Evolutionary conservation across 2,797 vertebrate species (phyloP).

Genomic region (Notoglanidium macrostoma): DNA sequence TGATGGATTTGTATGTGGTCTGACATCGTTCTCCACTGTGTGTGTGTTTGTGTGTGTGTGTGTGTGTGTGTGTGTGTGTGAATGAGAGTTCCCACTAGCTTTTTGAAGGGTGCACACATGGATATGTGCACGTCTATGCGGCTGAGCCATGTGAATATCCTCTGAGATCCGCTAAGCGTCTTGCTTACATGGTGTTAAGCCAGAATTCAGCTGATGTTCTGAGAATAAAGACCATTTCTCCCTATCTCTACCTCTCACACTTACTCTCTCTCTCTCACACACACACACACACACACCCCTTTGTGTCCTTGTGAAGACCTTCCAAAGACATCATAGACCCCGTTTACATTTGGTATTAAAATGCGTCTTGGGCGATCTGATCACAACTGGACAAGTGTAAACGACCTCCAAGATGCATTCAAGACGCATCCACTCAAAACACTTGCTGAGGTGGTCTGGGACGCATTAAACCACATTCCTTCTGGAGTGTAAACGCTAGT

Average conservation of each 20-base stretch:
- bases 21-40: neutral
- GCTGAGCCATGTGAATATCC: conserved; percentile 44
- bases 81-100: neutral
- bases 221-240: neutral
- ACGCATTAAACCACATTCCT: too few species aligned
- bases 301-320: neutral
- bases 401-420: too few species aligned
- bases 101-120: conserved; percentile 21
- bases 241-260: conserved; percentile 1
- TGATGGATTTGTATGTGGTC: neutral
- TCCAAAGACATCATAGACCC: neutral
- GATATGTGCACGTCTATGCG: conserved; percentile 42
- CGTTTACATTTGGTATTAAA: too few species aligned
- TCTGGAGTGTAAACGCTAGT: too few species aligned
- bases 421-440: too few species aligned
- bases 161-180: conserved; percentile 13
- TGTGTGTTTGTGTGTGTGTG: conserved; percentile 7
- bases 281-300: neutral
- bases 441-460: too few species aligned
- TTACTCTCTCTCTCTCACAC: neutral
- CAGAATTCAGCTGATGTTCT: neutral
- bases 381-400: too few species aligned
- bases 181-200: conserved; percentile 18
- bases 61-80: conserved; percentile 11
- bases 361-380: too few species aligned